Percentiles rank a stretch among this genome's conserved stretches.
Conservation (phyloP, 2,888 invertebrate genomes). For the Seira sanloemensis region DNA sequence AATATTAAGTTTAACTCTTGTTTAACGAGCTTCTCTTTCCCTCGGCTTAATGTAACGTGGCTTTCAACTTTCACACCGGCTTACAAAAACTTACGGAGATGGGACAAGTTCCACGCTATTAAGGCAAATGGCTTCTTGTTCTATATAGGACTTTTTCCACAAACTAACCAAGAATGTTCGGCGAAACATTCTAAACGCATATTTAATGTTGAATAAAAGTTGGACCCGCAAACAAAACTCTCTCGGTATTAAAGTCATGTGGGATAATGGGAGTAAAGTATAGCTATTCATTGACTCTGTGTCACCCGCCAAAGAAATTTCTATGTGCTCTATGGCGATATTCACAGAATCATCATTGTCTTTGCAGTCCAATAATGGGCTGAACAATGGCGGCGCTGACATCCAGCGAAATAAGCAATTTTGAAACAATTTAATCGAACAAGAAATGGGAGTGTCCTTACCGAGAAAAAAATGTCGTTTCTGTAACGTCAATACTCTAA, state of each 20-base stretch:
- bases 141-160: too few relatives aligned
- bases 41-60: too few relatives aligned
- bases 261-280: too few relatives aligned
- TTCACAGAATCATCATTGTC: too few relatives aligned
- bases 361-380: too few relatives aligned
- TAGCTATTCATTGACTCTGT: too few relatives aligned
- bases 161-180: background rate
- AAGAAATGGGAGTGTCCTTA: slow-evolving; percentile 21
- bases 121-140: background rate
- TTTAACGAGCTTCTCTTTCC: background rate
- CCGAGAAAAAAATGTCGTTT: background rate
- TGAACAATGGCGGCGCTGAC: background rate
- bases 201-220: background rate
- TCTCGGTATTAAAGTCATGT: too few relatives aligned
- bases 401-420: background rate
- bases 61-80: background rate
- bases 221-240: background rate
- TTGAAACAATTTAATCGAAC: slow-evolving; percentile 36
- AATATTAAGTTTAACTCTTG: slow-evolving; percentile 29
- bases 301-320: too few relatives aligned
- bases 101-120: background rate
- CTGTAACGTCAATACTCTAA: background rate
- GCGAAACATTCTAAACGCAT: background rate
- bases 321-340: too few relatives aligned
- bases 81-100: background rate